Evolutionary conservation across 1,140 invertebrate species (phyloP), one percentile per base, ranked within the genome.

Genomic region (Vanessa atalanta): DNA sequence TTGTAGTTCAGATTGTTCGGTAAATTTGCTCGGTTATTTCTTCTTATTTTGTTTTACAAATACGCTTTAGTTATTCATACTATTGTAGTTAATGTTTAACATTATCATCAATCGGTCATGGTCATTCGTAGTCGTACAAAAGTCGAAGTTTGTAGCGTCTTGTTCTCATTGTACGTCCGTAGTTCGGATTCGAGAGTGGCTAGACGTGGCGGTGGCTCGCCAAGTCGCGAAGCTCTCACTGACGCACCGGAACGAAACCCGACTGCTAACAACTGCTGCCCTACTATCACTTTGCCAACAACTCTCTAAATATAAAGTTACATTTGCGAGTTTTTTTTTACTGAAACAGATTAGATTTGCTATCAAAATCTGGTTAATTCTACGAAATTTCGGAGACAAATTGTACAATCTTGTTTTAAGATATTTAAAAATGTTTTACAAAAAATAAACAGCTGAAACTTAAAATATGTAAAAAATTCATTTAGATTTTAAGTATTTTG

Each of bases 281-380:
- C 89, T 88, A 91, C 89, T 91, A 90, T 91, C 88, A 91, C 89
- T 91, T 84, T 73, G 76, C 77, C 78, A 81, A 82, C 83, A 72
- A 83, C 83, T 86, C 84, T 88, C 83, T 85, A 85, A 86, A 84
- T 83, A 79, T 79, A 77, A 78, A 70, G 77, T 79, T 73, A 71
- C 73, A 63, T 70, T 63, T 60, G 13, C 37, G 23, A 47, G 16
- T 37, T 61, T 61, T 57, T 57, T 67, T 66, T 43, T 48, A 31
- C 65, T 68, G 48, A 73, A 65, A 66, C 50, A 67, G 26, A 66
- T 57, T 57, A 57, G 53, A 57, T 57, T n/a, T 23, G 12, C 26
- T 57, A 20, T 57, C 53, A 23, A 23, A 12, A 26, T 57, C 16
- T 26, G 20, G 53, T 57, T 5, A 23, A 26, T 23, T 57, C 14